Evolutionary conservation across 2,797 vertebrate species (phyloP).

Genomic region (Acestrorhynchus altus): DNA sequence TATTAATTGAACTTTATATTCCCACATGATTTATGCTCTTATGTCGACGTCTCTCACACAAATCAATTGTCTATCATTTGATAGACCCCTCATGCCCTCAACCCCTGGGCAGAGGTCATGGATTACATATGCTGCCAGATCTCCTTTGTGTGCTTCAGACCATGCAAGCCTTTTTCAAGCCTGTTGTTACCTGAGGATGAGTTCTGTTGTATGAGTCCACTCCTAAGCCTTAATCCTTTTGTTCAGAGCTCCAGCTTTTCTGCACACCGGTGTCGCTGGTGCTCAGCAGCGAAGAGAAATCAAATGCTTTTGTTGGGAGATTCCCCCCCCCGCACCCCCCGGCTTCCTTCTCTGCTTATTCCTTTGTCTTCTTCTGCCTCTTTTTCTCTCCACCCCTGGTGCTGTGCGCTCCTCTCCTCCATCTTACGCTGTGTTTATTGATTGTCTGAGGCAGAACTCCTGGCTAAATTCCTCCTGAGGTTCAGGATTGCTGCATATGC

Average conservation of each 20-base stretch:
- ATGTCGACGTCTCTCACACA: too few relatives aligned
- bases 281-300: constrained; percentile 19
- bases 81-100: too few relatives aligned
- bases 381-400: constrained; percentile 12
- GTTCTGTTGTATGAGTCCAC: constrained; percentile 24
- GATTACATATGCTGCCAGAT: constrained; percentile 27
- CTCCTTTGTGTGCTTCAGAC: constrained; percentile 13
- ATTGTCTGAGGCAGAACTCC: constrained; percentile 45
- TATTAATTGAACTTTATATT: too few relatives aligned
- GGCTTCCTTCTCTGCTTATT: constrained; percentile 15
- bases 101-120: constrained; percentile 3
- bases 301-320: constrained; percentile 42
- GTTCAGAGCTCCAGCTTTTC: constrained; percentile 2
- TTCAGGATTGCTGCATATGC: constrained; percentile 4
- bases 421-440: constrained; percentile 46
- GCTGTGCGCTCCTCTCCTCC: constrained; percentile 13
- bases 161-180: constrained; percentile 13
- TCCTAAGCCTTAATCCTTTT: constrained; percentile 46
- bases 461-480: constrained; percentile 40
- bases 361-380: constrained; percentile 42
- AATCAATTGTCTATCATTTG: too few relatives aligned
- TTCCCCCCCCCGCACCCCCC: background rate
- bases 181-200: constrained; percentile 42
- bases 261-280: background rate
- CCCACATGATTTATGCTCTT: too few relatives aligned